These are phyloP conservation scores for Chionoecetes opilio DNA, from an alignment of 1,140 invertebrate species.

Conservation along the genomic window DNA sequence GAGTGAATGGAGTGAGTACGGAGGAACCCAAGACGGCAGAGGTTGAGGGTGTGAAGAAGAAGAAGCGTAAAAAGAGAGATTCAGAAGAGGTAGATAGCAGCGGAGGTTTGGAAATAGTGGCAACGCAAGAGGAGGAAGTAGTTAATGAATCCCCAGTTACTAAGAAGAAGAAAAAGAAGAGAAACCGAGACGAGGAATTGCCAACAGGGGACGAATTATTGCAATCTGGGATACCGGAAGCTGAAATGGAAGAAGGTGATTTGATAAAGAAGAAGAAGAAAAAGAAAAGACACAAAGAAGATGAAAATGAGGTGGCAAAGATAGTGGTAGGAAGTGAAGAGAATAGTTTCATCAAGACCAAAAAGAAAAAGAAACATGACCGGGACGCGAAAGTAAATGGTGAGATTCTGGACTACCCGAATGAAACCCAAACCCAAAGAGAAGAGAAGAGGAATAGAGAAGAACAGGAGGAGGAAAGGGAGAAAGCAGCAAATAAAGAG, in stretches of 20 bases:
- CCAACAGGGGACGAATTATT: no score
- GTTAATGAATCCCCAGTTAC: background rate
- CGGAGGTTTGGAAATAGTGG: background rate
- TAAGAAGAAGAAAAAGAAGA: slow-evolving; percentile 53
- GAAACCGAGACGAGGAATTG: background rate
- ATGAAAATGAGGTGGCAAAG: background rate
- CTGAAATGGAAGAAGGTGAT: background rate
- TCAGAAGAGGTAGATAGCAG: background rate
- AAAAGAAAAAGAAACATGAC: background rate
- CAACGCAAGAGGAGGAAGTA: background rate
- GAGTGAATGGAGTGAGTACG: background rate
- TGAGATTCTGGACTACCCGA: background rate
- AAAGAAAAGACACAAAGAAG: slow-evolving; percentile 11
- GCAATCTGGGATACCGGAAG: background rate
- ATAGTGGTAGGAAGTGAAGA: background rate
- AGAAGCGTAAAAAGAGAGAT: slow-evolving; percentile 14
- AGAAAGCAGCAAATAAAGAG: background rate
- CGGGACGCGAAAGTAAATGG: background rate
- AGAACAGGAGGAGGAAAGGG: background rate
- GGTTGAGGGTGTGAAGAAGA: background rate
- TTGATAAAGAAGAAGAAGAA: slow-evolving; percentile 36
- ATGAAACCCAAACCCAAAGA: background rate
- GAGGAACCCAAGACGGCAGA: background rate
- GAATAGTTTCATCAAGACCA: background rate
- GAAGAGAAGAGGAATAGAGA: background rate